Conservation (phyloP, 2,113 vertebrate genomes). For the Craseonycteris thonglongyai region DNA sequence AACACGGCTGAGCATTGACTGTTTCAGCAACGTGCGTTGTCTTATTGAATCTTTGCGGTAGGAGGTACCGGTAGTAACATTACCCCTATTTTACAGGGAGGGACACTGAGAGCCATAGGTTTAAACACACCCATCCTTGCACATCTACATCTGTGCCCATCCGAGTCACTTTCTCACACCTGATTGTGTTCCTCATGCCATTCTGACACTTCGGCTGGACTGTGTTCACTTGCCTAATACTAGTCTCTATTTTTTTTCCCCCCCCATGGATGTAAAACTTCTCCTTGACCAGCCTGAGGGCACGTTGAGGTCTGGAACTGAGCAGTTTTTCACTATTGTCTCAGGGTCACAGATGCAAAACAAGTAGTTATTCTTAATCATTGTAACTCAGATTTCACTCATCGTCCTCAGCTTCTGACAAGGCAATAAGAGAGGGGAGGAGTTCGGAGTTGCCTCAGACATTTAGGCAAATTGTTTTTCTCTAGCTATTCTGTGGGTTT, state of each 20-base stretch:
- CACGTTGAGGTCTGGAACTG: neutral
- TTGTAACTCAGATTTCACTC: neutral
- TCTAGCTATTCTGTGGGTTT: neutral
- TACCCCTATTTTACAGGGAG: neutral
- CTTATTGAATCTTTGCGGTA: neutral
- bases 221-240: neutral
- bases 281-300: neutral
- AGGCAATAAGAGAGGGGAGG: neutral
- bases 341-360: neutral
- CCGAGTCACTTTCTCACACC: neutral
- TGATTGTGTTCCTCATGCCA: neutral
- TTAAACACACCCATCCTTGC: neutral
- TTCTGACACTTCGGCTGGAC: fast-evolving
- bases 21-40: neutral
- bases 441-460: neutral
- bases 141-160: fast-evolving
- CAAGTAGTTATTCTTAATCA: neutral
- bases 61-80: neutral
- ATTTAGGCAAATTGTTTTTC: neutral
- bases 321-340: neutral
- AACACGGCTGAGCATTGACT: no score
- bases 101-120: neutral
- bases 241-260: neutral
- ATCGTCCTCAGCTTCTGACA: neutral
- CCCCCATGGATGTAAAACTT: neutral